These are phyloP conservation scores for Pentalonia nigronervosa DNA, from an alignment of 1,140 invertebrate genomes.

Conservation along the genomic window DNA sequence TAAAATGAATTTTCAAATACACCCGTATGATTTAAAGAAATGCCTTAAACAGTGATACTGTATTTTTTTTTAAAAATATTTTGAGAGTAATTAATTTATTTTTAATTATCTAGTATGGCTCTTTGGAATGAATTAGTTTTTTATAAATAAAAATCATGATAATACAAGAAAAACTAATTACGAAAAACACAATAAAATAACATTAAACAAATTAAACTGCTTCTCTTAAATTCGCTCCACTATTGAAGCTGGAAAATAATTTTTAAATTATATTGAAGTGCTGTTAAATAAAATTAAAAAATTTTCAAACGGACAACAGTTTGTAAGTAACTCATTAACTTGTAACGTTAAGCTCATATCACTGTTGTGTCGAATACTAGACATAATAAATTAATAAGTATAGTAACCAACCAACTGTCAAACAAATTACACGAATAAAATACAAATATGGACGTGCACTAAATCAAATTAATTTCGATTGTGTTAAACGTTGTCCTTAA, in stretches of 20 bases:
- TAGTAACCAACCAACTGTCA: neutral
- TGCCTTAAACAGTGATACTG: neutral
- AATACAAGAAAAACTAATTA: neutral
- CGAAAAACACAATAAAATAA: neutral
- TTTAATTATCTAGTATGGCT: too few species aligned
- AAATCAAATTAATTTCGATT: neutral
- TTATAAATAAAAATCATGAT: too few species aligned
- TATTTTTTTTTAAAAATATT: neutral
- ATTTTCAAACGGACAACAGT: neutral
- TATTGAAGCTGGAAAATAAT: neutral
- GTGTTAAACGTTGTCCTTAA: neutral
- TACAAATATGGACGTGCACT: neutral
- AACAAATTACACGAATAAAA: neutral
- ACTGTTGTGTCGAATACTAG: neutral
- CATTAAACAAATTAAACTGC: too few species aligned
- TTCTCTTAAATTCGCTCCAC: neutral
- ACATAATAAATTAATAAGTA: neutral
- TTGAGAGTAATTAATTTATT: too few species aligned
- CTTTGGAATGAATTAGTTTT: too few species aligned
- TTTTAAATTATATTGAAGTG: neutral
- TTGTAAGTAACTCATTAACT: neutral
- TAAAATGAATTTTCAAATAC: neutral
- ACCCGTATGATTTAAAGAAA: too few species aligned
- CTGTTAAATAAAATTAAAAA: too few species aligned
- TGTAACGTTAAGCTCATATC: too few species aligned